Conservation (phyloP, 2,797 vertebrate species). For the Hypotaenidia okinawae region DNA sequence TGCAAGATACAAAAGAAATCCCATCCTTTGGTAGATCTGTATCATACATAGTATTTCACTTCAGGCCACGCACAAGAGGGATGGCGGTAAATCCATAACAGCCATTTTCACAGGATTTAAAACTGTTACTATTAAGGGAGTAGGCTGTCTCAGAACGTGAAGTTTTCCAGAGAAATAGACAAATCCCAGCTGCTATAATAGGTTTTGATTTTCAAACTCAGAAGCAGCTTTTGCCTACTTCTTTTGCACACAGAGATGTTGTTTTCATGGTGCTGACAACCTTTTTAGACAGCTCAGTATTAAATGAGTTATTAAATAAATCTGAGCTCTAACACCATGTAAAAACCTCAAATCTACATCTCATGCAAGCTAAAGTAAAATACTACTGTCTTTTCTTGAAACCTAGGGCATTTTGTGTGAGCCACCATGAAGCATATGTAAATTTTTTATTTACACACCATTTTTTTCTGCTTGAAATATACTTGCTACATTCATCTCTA, state of each 20-base stretch:
- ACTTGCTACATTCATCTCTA: not conserved
- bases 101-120: not conserved
- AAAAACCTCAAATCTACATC: not conserved
- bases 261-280: not conserved
- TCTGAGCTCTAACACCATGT: not conserved
- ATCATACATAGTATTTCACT: not conserved
- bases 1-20: slow-evolving; percentile 49
- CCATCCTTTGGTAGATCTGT: not conserved
- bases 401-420: not conserved
- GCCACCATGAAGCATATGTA: not conserved
- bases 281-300: not conserved
- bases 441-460: not conserved
- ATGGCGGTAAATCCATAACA: not conserved
- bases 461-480: not conserved
- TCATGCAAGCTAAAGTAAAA: not conserved
- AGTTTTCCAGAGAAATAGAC: not conserved
- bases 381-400: not conserved
- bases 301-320: not conserved
- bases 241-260: not conserved
- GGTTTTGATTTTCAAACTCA: not conserved
- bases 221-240: not conserved
- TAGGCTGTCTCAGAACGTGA: not conserved
- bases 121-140: not conserved
- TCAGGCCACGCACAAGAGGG: not conserved
- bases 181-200: not conserved